Conservation (phyloP, 2,888 invertebrate species). For the Bellardia bayeri region DNA sequence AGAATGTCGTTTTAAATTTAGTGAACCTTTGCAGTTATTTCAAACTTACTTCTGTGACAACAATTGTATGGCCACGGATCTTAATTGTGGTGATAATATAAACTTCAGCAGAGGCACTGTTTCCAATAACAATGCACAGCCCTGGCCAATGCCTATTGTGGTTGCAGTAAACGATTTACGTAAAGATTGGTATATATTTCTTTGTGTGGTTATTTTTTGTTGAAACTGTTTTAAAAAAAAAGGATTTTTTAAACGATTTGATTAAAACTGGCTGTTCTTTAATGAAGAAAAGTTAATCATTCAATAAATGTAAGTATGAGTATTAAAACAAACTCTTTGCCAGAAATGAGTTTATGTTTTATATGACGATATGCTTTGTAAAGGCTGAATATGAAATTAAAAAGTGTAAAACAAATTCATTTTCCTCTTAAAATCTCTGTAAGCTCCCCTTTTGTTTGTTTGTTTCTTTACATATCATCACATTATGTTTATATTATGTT, state of each 20-base stretch:
- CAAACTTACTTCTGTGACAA: conserved; percentile 81
- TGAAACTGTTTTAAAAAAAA: conserved; percentile 84
- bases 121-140: conserved; percentile 87
- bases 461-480: conserved; percentile 39
- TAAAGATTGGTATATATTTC: conserved; percentile 86
- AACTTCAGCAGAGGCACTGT: conserved; percentile 89
- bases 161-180: conserved; percentile 86
- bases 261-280: conserved; percentile 44
- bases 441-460: conserved; percentile 55
- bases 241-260: conserved; percentile 63
- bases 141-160: conserved; percentile 81
- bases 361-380: conserved; percentile 13
- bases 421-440: conserved; percentile 30
- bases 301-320: conserved; percentile 23
- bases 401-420: conserved; percentile 69
- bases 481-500: conserved; percentile 70
- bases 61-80: conserved; percentile 87
- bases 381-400: conserved; percentile 66
- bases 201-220: conserved; percentile 85
- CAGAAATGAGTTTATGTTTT: conserved; percentile 36
- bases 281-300: conserved; percentile 36
- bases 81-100: conserved; percentile 89
- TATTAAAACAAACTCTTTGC: conserved; percentile 13
- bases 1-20: not conserved
- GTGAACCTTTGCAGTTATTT: not conserved